Percentiles rank a stretch among this genome's conserved stretches.
phyloP scores from a whole-genome alignment of 2,888 invertebrate species.

The Thecocarcelia acutangulata region DNA sequence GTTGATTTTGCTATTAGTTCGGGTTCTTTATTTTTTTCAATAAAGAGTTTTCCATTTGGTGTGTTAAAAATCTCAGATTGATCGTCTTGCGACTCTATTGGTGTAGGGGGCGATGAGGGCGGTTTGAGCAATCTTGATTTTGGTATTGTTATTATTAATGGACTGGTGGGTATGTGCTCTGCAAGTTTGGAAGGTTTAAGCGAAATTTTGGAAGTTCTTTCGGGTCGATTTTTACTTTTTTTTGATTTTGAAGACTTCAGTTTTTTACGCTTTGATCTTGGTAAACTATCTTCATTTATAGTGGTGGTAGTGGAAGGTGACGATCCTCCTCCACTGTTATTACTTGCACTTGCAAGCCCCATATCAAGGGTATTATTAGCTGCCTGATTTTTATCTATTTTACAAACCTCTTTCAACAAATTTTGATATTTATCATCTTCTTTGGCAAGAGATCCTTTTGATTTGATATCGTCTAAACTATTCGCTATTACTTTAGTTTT shows the following conservation, averaged over 20 bases:
- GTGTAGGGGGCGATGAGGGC: slow-evolving; percentile 5
- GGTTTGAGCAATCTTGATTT: slow-evolving; percentile 43
- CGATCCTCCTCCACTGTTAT: slow-evolving; percentile 31
- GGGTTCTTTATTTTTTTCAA: slow-evolving; percentile 18
- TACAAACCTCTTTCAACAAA: slow-evolving; percentile 28
- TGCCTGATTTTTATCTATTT: slow-evolving; percentile 29
- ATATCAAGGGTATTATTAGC: slow-evolving; percentile 1
- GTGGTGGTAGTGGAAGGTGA: slow-evolving; percentile 55
- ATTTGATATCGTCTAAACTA: slow-evolving; percentile 36
- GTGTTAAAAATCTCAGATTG: slow-evolving; percentile 6
- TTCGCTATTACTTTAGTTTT: slow-evolving; percentile 15
- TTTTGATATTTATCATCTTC: slow-evolving; percentile 48
- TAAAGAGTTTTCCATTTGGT: slow-evolving; percentile 31
- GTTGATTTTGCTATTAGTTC: background rate
- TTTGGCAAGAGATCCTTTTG: slow-evolving; percentile 47
- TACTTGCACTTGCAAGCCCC: background rate
- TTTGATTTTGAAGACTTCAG: slow-evolving; percentile 46
- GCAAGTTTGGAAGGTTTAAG: slow-evolving; percentile 54
- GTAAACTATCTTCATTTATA: slow-evolving; percentile 39
- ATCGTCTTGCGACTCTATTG: slow-evolving; percentile 4
- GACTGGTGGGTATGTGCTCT: slow-evolving; percentile 37
- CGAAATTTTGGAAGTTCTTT: slow-evolving; percentile 47
- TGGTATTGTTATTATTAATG: slow-evolving; percentile 56
- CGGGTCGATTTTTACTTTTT: slow-evolving; percentile 32
- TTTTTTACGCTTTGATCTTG: slow-evolving; percentile 45